These are phyloP conservation scores for Macquaria australasica DNA, from an alignment of 2,113 vertebrate species.

Conservation along the genomic window DNA sequence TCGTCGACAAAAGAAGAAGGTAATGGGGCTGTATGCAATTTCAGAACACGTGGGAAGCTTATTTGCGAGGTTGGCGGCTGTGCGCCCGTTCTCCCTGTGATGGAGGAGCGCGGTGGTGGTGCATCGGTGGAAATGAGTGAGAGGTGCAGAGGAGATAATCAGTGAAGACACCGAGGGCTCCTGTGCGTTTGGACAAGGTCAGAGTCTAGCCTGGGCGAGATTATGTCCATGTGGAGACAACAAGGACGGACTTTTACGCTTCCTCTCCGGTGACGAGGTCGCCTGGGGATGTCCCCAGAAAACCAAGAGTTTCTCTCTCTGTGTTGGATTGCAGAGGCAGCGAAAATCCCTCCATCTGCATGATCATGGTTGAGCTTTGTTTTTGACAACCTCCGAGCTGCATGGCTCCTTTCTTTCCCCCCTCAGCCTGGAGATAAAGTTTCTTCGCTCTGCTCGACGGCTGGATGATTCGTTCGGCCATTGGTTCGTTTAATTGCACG, in stretches of 20 bases:
- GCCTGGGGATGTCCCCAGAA: conserved; percentile 65
- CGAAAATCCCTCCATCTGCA: conserved; percentile 44
- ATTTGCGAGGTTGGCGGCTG: conserved; percentile 52
- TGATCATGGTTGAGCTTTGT: conserved; percentile 44
- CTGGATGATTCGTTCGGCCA: conserved; percentile 24
- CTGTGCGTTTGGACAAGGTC: conserved; percentile 64
- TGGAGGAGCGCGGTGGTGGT: conserved; percentile 65
- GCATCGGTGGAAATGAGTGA: conserved; percentile 70
- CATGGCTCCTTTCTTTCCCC: conserved; percentile 7
- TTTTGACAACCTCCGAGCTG: conserved; percentile 48
- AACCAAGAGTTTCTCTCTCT: conserved; percentile 58
- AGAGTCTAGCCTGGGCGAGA: conserved; percentile 57
- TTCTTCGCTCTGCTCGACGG: conserved; percentile 41
- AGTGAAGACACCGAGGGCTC: conserved; percentile 61
- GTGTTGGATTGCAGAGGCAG: conserved; percentile 64
- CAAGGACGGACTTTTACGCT: conserved; percentile 69
- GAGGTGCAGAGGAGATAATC: conserved; percentile 63
- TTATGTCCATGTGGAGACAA: conserved; percentile 68
- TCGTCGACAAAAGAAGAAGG: background rate
- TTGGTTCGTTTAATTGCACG: conserved; percentile 15
- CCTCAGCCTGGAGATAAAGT: conserved; percentile 60
- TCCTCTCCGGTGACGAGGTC: conserved; percentile 60
- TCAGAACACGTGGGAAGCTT: conserved; percentile 67
- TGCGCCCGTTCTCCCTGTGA: conserved; percentile 66
- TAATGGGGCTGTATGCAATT: conserved; percentile 50